Base-by-base conservation (phyloP, 1,140 invertebrate genomes). In the Sweltsa coloradensis region DNA sequence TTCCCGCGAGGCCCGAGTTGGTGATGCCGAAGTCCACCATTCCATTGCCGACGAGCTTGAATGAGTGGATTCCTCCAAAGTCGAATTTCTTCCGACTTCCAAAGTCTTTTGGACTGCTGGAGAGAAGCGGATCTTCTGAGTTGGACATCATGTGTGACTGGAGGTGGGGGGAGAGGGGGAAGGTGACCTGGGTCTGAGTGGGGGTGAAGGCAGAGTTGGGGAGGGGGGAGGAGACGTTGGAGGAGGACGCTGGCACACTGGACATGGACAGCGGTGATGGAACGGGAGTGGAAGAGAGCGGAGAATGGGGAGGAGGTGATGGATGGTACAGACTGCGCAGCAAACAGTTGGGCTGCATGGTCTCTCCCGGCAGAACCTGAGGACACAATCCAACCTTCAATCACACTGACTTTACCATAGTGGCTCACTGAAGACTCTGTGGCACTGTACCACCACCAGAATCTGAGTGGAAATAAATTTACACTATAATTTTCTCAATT, bases 81-180 rank as follows among this genome's bases (percentile, higher is more conserved):
- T 79, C 76, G 47, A 79, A 76, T 51, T 72, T 72, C 37, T 75
- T 73, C 34, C 75, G 71, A 9, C 72, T 68, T 1, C 74, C 72
- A 60, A 86, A 87, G 53, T 88, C 84, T 47, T 85, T 78, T 0
- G 84, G 83, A 51, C 80, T 85, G 14, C 84, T 87, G 0, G 84
- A 88, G 14, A 89, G 58, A 1, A 88, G 57, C 0, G 85, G 85
- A 61, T 88, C 85, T 53, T 88, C 84, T 0, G 85, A 88, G 58
- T 87, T 88, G 5, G 84, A 75, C 81, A 88, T 84, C 81, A 84
- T 83, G 57, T 82, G 79, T 27, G 72, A 79, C 55, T 82, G 78
- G 3, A 81, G 58, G 55, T 74, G 70, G 0, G 70, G 69, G 2
- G 70, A 72, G 16, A 71, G 65, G 1, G 69, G 66, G 49, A 68